These are phyloP conservation scores for Phrynosoma blainvillii DNA, from an alignment of 2,113 vertebrate species.

Conservation along the genomic window DNA sequence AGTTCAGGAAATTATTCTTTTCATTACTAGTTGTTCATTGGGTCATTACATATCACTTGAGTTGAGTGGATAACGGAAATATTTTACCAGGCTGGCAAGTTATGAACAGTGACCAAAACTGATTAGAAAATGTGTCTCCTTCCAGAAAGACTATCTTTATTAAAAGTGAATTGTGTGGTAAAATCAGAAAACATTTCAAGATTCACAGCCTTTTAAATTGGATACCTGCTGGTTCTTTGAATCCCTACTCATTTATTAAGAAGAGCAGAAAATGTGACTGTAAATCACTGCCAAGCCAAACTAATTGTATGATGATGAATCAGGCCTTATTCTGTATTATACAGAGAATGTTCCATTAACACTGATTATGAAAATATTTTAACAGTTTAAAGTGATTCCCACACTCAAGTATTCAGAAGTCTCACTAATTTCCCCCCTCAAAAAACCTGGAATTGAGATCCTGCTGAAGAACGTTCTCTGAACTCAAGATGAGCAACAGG, in stretches of 20 bases:
- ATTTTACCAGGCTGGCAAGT: not conserved
- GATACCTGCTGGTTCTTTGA: not conserved
- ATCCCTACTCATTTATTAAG: not conserved
- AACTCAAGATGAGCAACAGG: too few relatives aligned
- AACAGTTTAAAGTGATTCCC: not conserved
- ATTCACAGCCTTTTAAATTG: conserved; percentile 1
- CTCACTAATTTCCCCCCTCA: not conserved
- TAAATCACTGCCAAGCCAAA: not conserved
- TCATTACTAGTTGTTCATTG: not conserved
- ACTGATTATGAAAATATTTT: not conserved
- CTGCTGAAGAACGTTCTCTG: not conserved
- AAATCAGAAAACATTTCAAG: not conserved
- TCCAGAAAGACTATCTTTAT: conserved; percentile 1
- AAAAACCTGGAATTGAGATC: not conserved
- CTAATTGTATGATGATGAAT: not conserved
- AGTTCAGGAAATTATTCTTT: not conserved
- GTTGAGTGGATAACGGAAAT: not conserved
- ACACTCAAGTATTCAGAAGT: not conserved
- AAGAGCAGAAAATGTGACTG: not conserved
- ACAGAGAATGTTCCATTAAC: not conserved
- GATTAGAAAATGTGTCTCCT: not conserved
- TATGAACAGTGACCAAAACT: not conserved
- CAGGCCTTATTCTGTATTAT: not conserved
- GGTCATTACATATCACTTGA: not conserved
- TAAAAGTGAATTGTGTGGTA: not conserved